Evolutionary conservation across 2,797 vertebrate species (phyloP), one percentile per base, ranked within the genome.

Genomic region (Cirrhinus molitorella): DNA sequence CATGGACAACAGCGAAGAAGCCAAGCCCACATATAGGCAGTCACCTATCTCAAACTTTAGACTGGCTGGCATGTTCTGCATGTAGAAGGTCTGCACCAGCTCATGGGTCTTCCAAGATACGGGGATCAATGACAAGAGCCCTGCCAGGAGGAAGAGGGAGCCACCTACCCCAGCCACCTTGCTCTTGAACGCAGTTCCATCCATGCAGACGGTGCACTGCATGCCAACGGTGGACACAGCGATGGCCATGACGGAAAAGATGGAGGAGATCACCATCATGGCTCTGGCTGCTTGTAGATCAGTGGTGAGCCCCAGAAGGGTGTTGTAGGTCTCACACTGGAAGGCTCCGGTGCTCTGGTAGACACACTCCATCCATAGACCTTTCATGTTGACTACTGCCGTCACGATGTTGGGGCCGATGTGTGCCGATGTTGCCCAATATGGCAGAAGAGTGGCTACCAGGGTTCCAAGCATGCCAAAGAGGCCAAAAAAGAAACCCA

Each of bases 291-390:
- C 96, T 90, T 98, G 97, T 85, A 97, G 80, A 81, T 99, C 96
- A 0, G 95, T 19, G 0, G 96, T 93, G 85, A 99, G 93, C 25
- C 96, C 96, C 79, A 99, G 94, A 89, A 99, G 94, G 5, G 97
- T 98, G 94, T 94, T 99, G 94, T 97, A 99, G 91, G 97, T 96
- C 86, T 99, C 97, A 0, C 98, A 99, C 85, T 99, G 98, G 72
- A 98, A 97, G 91, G 96, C 94, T 9, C 98, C 98, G 0, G 98
- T 99, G 95, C 98, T 99, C 89, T 97, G 96, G 0, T 95, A 94
- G 31, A 98, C 97, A 0, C 98, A 99, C 82, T 97, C 98, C 98
- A 99, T 99, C 98, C 98, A 99, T 71, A 99, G 94, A 53, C 98
- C 98, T 86, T 96, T 95, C 94, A 95, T 95, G 93, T 95, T 98